Evolutionary conservation across 2,888 invertebrate species (phyloP), one percentile per base, ranked within the genome.

Genomic region (Boloria euphrosyne): DNA sequence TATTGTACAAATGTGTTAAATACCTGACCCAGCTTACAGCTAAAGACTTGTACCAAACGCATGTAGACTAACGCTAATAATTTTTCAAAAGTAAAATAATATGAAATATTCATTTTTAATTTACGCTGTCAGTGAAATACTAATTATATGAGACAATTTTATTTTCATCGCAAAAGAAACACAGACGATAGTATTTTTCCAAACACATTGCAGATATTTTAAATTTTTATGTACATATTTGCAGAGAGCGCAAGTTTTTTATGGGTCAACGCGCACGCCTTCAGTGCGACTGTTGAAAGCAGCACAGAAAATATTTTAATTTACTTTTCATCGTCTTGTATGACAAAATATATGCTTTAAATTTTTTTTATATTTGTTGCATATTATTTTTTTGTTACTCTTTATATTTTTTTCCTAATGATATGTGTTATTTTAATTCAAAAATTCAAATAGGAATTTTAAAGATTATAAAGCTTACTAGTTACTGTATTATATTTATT

Each of bases 221-320:
- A 75, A 76, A 69, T 76, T 71, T 73, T 73, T 76, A 74, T 79
- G 75, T 76, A 74, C 78, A 75, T 79, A 77, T 80, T 79, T 79
- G 77, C 78, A 81, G 79, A 77, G 78, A 73, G 76, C 79, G 77
- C 73, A 73, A 76, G 76, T 80, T 83, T 81, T 76, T 66, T 61
- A 61, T 79, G 80, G 83, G 84, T 83, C 82, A 80, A 76, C 73
- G 83, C 80, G 71, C 80, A 72, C 79, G 78, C 75, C 76, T 79
- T 75, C 68, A 73, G 69, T 73, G 73, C 76, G 74, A 75, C 73
- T 70, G 73, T 75, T 75, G 74, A 78, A 82, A 82, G 78, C 76
- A 77, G 80, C 76, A 78, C 78, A 76, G 74, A 80, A 77, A 79
- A 79, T 80, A 75, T 75, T 79, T 78, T 79, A 77, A 78, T 77